phyloP scores from a whole-genome alignment of 2,113 vertebrate species.

The Balaeniceps rex region DNA sequence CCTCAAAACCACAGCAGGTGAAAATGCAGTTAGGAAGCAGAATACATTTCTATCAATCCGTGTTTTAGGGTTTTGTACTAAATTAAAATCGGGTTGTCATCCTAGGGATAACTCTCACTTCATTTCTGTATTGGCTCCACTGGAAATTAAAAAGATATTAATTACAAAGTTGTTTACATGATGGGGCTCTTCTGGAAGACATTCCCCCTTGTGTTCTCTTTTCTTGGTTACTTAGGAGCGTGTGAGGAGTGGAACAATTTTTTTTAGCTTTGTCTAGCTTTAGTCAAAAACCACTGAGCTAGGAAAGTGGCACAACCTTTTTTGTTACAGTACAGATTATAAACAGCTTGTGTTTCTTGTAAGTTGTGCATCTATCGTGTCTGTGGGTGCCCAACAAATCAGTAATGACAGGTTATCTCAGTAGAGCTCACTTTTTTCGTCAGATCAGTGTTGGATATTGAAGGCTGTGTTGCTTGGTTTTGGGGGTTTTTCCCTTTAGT shows the following conservation, averaged over 20 bases:
- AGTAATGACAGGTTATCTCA: not conserved
- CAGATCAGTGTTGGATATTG: not conserved
- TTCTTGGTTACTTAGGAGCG: not conserved
- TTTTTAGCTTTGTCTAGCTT: not conserved
- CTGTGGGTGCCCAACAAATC: not conserved
- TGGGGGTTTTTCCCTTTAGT: not conserved
- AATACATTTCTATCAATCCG: not conserved
- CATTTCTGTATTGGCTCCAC: not conserved
- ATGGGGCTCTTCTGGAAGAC: not conserved
- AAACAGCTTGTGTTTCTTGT: not conserved
- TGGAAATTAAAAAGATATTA: not conserved
- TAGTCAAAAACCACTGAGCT: not conserved
- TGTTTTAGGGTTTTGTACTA: not conserved
- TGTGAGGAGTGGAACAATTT: not conserved
- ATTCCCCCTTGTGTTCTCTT: not conserved
- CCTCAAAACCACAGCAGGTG: not conserved
- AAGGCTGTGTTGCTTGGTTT: not conserved
- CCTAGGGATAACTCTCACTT: not conserved
- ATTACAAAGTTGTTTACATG: not conserved
- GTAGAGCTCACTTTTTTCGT: not conserved
- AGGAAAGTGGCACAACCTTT: not conserved
- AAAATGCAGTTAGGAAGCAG: not conserved
- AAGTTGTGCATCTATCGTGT: not conserved
- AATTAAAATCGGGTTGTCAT: not conserved
- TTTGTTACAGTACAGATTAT: not conserved